Base-by-base conservation (phyloP, 1,140 invertebrate genomes). In the Drosophila quadrilineata region DNA sequence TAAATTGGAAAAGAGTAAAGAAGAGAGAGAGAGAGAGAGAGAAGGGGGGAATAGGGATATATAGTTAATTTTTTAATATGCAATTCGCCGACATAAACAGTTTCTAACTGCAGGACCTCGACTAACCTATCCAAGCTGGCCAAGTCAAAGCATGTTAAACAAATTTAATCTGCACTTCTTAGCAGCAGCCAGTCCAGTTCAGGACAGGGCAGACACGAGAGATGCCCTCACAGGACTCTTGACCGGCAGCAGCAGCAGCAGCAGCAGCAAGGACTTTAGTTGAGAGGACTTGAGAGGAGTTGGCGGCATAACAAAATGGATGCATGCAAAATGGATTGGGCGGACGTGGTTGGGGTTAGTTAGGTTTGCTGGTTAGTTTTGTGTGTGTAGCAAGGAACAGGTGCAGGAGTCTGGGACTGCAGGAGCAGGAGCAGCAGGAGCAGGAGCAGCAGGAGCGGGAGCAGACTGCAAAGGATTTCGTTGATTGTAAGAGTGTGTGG, bases 121-220 rank as follows among this genome's bases (percentile, higher is more conserved):
- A 35, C 56, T 58, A 56, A 73, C 63, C 67, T 73, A n/a, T n/a
- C n/a, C 62, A 76, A 65, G n/a, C 57, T 41, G 69, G 53, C 54
- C 35, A 28, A 75, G 56, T 60, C 58, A 70, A 84, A 79, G 80
- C 79, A 85, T 86, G 79, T 85, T 85, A 75, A 85, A 72, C 79
- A 85, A 85, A 85, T 85, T 85, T 85, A 85, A 85, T 85, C 79
- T 85, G 71, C 79, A 79, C 79, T 85, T 85, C 79, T 85, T 74
- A 63, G 56, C 79, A 63, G 69, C 64, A 43, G 40, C n/a, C n/a
- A n/a, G n/a, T n/a, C n/a, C n/a, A n/a, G n/a, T n/a, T n/a, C n/a
- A n/a, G n/a, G n/a, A n/a, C n/a, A n/a, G n/a, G n/a, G n/a, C 45
- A 38, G 54, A 54, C 24, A 70, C 10, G 41, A n/a, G n/a, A n/a